Base-by-base conservation (phyloP, 1,140 invertebrate genomes). In the Lepidurus packardi region DNA sequence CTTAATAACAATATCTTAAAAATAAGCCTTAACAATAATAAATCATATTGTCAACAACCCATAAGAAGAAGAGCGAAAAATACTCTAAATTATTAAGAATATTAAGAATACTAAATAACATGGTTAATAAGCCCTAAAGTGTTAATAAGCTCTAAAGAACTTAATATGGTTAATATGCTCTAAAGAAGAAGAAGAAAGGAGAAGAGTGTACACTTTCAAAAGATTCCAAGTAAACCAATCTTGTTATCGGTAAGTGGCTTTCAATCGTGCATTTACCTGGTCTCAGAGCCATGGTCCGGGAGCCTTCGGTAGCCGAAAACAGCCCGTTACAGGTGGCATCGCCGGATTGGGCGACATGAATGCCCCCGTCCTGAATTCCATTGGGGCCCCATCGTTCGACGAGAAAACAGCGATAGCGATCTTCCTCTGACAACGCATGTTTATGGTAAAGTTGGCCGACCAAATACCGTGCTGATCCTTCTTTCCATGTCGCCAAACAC, bases 281-380 rank as follows among this genome's bases (percentile, higher is more conserved):
- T 34, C 43, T 77, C 24, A 77, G 11, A 8, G 43, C 43, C 47
- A 77, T 45, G 41, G 90, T 92, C 24, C 91, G 85, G 24, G 91
- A 92, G 5, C 92, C 92, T 82, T 93, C 92, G 6, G 88, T 90
- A 0, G 93, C 90, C 82, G 92, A 93, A 83, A 92, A 92, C 41
- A 95, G 87, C 6, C 93, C 93, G 84, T 94, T 94, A 85, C 93
- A 95, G 6, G 93, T 94, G 47, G 93, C 93, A 85, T 94, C 93
- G 9, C 93, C 94, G 76, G 92, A 94, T 85, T 95, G 93, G 0
- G 93, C 92, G 74, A 95, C 24, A 25, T 45, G 75, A 10, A 77
- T 47, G 9, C 24, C 47, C 90, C 81, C 90, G 89, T 85, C 92
- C 93, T 83, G 93, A 84, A 81, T 86, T 85, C 42, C 84, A 84